Percentiles rank a stretch among this genome's conserved stretches.
Conservation (phyloP, 2,888 invertebrate genomes). For the Artemia sp. region DNA sequence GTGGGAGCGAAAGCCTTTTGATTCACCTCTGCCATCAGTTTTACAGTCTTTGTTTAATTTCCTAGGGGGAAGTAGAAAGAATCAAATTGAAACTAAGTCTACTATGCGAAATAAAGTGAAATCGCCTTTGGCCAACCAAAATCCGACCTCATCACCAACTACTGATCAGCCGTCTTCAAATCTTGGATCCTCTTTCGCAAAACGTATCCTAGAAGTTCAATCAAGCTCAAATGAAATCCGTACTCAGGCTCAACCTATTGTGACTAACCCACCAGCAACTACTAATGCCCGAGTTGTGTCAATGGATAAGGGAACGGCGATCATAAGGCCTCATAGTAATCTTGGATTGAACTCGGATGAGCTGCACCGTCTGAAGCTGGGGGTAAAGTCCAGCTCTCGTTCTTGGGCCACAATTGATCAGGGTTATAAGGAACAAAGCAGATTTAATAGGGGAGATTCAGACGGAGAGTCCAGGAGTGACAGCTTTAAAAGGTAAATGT, state of each 20-base stretch:
- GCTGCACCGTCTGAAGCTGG: not conserved
- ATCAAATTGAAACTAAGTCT: not conserved
- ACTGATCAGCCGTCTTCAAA: not conserved
- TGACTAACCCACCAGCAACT: not conserved
- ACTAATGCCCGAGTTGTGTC: not conserved
- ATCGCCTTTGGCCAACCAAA: not conserved
- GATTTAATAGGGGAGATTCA: not conserved
- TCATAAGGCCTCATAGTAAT: constrained; percentile 10
- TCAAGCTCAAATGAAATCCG: not conserved
- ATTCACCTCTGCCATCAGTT: constrained; percentile 8
- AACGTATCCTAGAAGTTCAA: not conserved
- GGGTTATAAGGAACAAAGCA: not conserved
- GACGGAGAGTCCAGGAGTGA: too few species aligned
- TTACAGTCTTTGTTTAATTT: not conserved
- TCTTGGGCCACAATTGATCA: not conserved
- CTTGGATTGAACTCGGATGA: constrained; percentile 10
- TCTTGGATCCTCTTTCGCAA: not conserved
- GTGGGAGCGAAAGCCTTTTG: not conserved
- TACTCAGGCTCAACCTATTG: not conserved
- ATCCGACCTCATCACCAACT: not conserved
- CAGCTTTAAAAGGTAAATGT: too few species aligned
- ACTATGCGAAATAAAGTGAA: too few species aligned
- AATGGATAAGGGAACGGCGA: not conserved
- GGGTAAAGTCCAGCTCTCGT: not conserved
- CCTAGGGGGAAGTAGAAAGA: not conserved